Base-by-base conservation (phyloP, 2,888 invertebrate species). In the Andrena haemorrhoa region DNA sequence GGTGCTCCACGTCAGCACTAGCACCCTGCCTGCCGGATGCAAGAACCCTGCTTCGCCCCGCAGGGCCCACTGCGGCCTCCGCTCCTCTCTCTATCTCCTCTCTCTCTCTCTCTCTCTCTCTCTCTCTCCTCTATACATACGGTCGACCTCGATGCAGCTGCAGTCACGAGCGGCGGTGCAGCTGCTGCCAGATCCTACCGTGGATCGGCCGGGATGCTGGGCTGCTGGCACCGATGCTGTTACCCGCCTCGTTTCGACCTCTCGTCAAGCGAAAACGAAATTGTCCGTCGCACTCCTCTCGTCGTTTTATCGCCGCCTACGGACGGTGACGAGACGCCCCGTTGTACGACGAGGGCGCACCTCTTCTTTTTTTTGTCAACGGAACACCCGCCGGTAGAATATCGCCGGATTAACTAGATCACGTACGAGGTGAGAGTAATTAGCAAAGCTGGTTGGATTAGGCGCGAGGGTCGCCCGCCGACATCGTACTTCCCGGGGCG, bases 211-310 rank as follows among this genome's bases (percentile, higher is more conserved):
- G 77, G 41, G 79, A 69, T 77, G 74, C 81, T 77, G 33, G 80
- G 82, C 69, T 77, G 76, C 74, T 79, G 80, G 73, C 86, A 84
- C 76, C 78, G 77, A 82, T 84, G 79, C 81, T 74, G 82, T 76
- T 87, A 78, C 81, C 74, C 70, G 82, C 72, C 85, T 85, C 88
- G 88, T 88, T 90, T 87, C 82, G 85, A 84, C 87, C 87, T 89
- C 90, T 89, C 90, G 88, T 90, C 89, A 88, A 84, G 87, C 86
- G 83, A 85, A 80, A 86, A 89, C 88, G 86, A 90, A 90, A 91
- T 90, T 89, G 90, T 89, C 86, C 87, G 78, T 66, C 84, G 70
- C 68, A 41, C 79, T 85, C 78, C 74, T 83, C 84, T 82, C 86
- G 84, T 78, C 85, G 82, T 88, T 89, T 88, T 88, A 89, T 89